phyloP scores from a whole-genome alignment of 2,888 invertebrate genomes.

The Drosophila atripex region DNA sequence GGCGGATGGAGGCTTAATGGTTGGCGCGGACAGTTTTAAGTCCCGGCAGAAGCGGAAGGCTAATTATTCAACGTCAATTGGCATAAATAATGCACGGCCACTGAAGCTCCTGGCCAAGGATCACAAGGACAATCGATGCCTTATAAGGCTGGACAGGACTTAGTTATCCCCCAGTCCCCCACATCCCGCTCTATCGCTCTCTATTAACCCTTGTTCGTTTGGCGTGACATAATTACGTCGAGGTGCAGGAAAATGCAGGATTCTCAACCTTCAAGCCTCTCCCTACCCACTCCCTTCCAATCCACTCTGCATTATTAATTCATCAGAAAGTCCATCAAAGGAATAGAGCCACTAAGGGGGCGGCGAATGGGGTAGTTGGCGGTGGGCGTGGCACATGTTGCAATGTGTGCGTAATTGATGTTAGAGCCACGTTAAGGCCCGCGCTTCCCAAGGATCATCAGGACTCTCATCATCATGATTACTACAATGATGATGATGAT shows the following conservation, averaged over 20 bases:
- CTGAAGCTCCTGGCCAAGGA: constrained; percentile 4
- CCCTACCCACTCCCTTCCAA: neutral
- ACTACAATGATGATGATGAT: neutral
- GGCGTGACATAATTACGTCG: constrained; percentile 48
- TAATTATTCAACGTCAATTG: constrained; percentile 78
- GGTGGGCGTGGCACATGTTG: constrained; percentile 41
- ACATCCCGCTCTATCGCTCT: neutral
- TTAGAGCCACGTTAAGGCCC: constrained; percentile 20
- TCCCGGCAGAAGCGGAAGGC: constrained; percentile 38
- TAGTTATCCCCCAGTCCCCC: neutral
- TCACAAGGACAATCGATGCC: constrained; percentile 36
- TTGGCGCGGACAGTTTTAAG: constrained; percentile 36
- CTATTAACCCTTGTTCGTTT: constrained; percentile 24
- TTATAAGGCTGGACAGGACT: constrained; percentile 23
- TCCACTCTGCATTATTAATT: constrained; percentile 43
- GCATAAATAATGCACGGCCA: constrained; percentile 67
- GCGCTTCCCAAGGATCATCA: neutral
- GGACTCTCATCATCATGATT: constrained; percentile 5
- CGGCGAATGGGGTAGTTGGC: neutral
- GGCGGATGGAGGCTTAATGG: neutral
- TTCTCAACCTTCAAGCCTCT: neutral
- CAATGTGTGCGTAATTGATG: constrained; percentile 56
- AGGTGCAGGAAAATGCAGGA: constrained; percentile 42
- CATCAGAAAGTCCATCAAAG: constrained; percentile 35
- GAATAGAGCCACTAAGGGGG: constrained; percentile 1